A percentile compares a stretch with the other conserved stretches of the same genome.
These are phyloP conservation scores for Coelopa pilipes DNA, from an alignment of 2,888 invertebrate species.

Conservation along the genomic window DNA sequence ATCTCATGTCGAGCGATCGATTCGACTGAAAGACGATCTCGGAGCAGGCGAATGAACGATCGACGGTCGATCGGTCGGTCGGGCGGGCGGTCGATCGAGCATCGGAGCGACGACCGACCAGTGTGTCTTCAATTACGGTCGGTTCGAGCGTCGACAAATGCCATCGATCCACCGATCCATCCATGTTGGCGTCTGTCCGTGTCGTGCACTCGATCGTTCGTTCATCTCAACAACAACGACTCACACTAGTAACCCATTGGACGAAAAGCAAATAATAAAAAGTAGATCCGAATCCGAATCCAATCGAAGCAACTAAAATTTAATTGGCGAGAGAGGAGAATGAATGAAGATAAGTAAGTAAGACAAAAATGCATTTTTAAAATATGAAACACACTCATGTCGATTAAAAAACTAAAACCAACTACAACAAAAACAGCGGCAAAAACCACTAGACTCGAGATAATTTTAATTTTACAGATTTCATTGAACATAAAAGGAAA, in stretches of 20 bases:
- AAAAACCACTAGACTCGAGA: not conserved
- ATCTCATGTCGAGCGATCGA: constrained; percentile 5
- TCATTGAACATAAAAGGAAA: constrained; percentile 38
- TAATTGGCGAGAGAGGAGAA: not conserved
- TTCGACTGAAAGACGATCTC: too few species aligned
- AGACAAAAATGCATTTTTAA: not conserved
- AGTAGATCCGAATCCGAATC: too few species aligned
- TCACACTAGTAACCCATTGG: constrained; percentile 9
- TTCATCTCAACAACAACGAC: constrained; percentile 5
- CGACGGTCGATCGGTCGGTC: too few species aligned
- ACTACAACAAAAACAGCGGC: not conserved
- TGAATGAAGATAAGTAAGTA: not conserved
- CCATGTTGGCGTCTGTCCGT: not conserved
- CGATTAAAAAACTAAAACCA: not conserved
- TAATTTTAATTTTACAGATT: constrained; percentile 4
- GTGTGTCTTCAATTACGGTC: too few species aligned
- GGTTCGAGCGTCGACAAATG: not conserved
- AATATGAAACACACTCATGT: not conserved
- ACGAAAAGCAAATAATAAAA: not conserved
- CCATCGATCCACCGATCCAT: not conserved
- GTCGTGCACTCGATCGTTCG: not conserved
- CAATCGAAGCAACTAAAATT: not conserved
- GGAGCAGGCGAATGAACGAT: too few species aligned
- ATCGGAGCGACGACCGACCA: too few species aligned
- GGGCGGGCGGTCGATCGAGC: too few species aligned